A percentile compares a stretch with the other conserved stretches of the same genome.
phyloP scores from a whole-genome alignment of 2,797 vertebrate species.

The Pangasius djambal region DNA sequence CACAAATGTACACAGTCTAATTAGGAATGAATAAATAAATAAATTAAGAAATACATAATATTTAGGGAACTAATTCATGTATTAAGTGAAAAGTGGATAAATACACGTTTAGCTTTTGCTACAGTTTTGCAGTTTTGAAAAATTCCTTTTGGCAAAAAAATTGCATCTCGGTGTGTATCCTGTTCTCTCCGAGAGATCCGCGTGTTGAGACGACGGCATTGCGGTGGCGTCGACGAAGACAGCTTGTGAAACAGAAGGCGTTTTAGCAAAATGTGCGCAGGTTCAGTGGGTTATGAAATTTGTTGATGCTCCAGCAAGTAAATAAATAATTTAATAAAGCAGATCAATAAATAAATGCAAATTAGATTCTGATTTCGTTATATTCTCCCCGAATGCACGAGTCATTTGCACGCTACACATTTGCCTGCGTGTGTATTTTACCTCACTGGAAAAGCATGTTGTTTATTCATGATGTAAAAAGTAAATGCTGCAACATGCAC shows the following conservation, averaged over 20 bases:
- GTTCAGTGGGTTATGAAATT: slow-evolving; percentile 58
- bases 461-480: not conserved
- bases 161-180: not conserved
- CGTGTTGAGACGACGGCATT: slow-evolving; percentile 20
- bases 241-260: slow-evolving; percentile 62
- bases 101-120: not conserved
- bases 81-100: not conserved
- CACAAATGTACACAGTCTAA: not conserved
- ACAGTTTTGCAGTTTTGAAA: not conserved
- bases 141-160: not conserved
- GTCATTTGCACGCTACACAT: not conserved
- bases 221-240: slow-evolving; percentile 24
- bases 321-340: slow-evolving; percentile 13
- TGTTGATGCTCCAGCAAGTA: slow-evolving; percentile 43
- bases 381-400: not conserved
- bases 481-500: not conserved
- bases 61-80: not conserved
- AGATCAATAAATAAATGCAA: slow-evolving; percentile 40
- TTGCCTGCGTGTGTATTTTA: not conserved
- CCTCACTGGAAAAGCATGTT: not conserved
- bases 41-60: not conserved
- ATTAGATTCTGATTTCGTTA: not conserved
- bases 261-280: slow-evolving; percentile 54
- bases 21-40: not conserved
- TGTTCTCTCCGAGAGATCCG: not conserved